phyloP scores from a whole-genome alignment of 2,888 invertebrate species.

The Drosophila mulleri region DNA sequence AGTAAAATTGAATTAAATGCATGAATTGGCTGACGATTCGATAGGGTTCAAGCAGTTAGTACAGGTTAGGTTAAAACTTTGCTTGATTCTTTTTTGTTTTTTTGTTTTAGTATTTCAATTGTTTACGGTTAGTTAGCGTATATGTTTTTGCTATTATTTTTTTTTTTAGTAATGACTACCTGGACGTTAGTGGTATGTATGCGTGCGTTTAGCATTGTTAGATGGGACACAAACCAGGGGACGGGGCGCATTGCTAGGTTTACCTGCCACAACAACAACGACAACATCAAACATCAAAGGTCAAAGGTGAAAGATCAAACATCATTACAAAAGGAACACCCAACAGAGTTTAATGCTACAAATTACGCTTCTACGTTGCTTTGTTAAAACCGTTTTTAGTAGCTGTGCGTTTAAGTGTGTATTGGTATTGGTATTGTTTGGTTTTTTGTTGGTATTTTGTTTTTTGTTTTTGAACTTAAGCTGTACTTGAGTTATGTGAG shows the following conservation, averaged over 20 bases:
- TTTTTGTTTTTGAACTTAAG: slow-evolving; percentile 86
- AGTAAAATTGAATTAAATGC: slow-evolving; percentile 51
- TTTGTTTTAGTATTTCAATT: slow-evolving; percentile 20
- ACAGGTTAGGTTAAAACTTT: slow-evolving; percentile 11
- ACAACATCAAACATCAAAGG: slow-evolving; percentile 67
- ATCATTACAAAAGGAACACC: slow-evolving; percentile 66
- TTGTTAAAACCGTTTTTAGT: slow-evolving; percentile 67
- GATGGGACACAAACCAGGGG: slow-evolving; percentile 59
- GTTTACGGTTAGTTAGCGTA: slow-evolving; percentile 35
- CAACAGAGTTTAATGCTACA: slow-evolving; percentile 58
- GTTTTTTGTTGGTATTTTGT: slow-evolving; percentile 4
- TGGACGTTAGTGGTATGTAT: slow-evolving; percentile 61
- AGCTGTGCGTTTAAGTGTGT: slow-evolving; percentile 64
- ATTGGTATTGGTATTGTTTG: slow-evolving; percentile 24
- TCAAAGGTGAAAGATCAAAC: slow-evolving; percentile 44
- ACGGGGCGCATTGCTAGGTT: slow-evolving; percentile 57
- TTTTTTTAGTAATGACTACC: slow-evolving; percentile 39
- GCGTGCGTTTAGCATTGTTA: slow-evolving; percentile 33
- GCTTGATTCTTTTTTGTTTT: slow-evolving; percentile 2
- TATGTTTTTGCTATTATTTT: neutral
- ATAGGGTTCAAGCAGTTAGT: slow-evolving; percentile 33
- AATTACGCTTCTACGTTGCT: slow-evolving; percentile 60
- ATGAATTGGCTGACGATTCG: slow-evolving; percentile 43
- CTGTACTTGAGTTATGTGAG: slow-evolving; percentile 92
- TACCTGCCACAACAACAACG: slow-evolving; percentile 73